Percentiles rank a stretch among this genome's conserved stretches.
Conservation (phyloP, 2,113 vertebrate species). For the Perca schrenkii region DNA sequence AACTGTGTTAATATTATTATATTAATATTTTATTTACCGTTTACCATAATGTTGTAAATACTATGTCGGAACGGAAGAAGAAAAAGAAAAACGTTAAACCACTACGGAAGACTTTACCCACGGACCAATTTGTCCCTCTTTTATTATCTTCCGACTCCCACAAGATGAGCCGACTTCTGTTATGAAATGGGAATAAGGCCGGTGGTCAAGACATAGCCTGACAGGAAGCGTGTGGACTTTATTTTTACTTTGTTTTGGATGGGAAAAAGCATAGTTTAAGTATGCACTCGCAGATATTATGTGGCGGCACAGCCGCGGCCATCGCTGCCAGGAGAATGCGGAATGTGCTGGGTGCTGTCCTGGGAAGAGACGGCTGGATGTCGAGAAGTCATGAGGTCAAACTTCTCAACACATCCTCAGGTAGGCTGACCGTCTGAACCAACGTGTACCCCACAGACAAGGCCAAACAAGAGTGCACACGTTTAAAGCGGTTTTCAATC, state of each 20-base stretch:
- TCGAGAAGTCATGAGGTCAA: constrained; percentile 82
- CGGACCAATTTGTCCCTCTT: constrained; percentile 63
- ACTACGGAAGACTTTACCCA: constrained; percentile 60
- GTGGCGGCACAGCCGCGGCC: constrained; percentile 69
- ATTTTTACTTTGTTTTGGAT: background rate
- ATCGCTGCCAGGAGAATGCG: constrained; percentile 80
- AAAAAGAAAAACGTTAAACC: background rate
- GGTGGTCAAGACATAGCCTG: background rate
- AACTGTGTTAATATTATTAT: no score
- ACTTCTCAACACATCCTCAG: constrained; percentile 82
- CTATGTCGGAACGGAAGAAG: constrained; percentile 22
- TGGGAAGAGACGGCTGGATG: constrained; percentile 80
- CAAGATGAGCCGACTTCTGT: constrained; percentile 20
- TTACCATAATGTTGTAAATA: background rate
- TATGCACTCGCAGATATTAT: constrained; percentile 78
- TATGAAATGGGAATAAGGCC: constrained; percentile 47
- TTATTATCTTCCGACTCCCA: constrained; percentile 68
- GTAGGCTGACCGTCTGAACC: constrained; percentile 38
- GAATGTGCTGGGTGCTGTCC: constrained; percentile 75
- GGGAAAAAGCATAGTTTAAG: background rate
- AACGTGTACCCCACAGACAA: background rate
- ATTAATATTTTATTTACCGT: background rate
- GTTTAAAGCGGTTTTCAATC: background rate
- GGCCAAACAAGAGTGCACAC: no score
- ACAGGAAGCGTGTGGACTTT: background rate